phyloP scores from a whole-genome alignment of 1,140 invertebrate genomes.

The Hycleus cichorii region DNA sequence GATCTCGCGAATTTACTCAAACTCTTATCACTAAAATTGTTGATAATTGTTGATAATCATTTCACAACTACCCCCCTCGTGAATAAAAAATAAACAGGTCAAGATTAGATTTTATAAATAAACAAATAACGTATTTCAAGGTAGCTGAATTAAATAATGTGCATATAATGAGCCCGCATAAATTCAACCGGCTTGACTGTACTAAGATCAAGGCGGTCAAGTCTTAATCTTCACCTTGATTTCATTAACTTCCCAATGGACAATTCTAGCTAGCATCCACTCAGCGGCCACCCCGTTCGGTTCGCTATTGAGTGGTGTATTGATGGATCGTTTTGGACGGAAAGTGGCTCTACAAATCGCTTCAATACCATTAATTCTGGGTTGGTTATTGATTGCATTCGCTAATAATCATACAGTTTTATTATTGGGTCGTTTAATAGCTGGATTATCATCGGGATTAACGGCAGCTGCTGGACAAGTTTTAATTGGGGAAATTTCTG shows the following conservation, averaged over 20 bases:
- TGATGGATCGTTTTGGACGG: constrained; percentile 63
- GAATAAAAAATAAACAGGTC: no score
- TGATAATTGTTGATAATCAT: not conserved
- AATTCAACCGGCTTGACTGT: no score
- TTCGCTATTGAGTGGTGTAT: constrained; percentile 59
- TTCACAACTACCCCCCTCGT: no score
- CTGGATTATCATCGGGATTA: constrained; percentile 61
- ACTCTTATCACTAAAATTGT: not conserved
- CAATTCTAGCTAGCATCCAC: constrained; percentile 56
- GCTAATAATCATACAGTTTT: constrained; percentile 50
- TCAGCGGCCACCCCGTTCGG: constrained; percentile 64
- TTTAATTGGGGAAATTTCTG: constrained; percentile 62
- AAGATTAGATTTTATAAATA: no score
- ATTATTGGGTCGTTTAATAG: constrained; percentile 56
- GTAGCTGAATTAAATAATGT: no score
- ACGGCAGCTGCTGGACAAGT: constrained; percentile 61
- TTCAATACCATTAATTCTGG: constrained; percentile 59
- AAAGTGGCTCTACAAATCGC: constrained; percentile 59
- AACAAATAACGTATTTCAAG: no score
- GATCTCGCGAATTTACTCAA: not conserved
- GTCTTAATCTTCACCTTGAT: no score
- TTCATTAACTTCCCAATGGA: constrained; percentile 21
- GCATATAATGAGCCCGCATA: no score
- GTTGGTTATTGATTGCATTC: constrained; percentile 59
- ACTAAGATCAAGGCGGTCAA: no score